These are phyloP conservation scores for Knipowitschia caucasica DNA, from an alignment of 2,797 vertebrate genomes.

Conservation along the genomic window DNA sequence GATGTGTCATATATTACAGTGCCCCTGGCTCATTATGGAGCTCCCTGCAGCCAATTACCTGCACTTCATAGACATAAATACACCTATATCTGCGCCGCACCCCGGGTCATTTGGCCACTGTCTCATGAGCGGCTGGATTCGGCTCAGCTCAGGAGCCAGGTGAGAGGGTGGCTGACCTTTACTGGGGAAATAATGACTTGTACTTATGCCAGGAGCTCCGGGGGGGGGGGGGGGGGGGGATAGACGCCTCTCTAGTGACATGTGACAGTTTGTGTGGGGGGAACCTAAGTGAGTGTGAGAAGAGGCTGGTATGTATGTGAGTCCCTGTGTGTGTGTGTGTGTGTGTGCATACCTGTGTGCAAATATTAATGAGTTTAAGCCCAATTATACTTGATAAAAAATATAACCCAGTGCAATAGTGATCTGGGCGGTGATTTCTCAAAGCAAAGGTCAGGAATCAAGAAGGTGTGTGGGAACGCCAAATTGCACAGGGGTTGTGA, in stretches of 20 bases:
- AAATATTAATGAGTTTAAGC: no score
- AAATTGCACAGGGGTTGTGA: no score
- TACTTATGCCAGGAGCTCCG: constrained; percentile 65
- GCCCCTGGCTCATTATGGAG: constrained; percentile 68
- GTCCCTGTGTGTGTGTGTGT: constrained; percentile 16
- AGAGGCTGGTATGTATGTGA: constrained; percentile 49
- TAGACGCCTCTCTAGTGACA: constrained; percentile 63
- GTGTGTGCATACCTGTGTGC: background rate
- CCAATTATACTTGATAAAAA: no score
- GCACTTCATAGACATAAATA: constrained; percentile 54
- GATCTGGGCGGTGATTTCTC: no score
- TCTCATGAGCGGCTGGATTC: constrained; percentile 59
- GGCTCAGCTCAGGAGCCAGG: constrained; percentile 64
- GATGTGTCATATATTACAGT: constrained; percentile 71
- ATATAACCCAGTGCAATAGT: no score
- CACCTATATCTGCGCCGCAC: constrained; percentile 37
- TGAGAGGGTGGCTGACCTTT: constrained; percentile 75
- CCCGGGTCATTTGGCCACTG: constrained; percentile 71
- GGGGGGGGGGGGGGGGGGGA: constrained; percentile 54
- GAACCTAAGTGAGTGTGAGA: constrained; percentile 71
- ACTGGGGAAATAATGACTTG: constrained; percentile 75
- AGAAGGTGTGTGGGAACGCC: no score
- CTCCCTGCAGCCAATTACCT: constrained; percentile 73
- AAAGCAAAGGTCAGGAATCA: no score
- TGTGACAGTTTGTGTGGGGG: constrained; percentile 62